phyloP scores from a whole-genome alignment of 2,797 vertebrate species.

The Phylloscopus collybita region DNA sequence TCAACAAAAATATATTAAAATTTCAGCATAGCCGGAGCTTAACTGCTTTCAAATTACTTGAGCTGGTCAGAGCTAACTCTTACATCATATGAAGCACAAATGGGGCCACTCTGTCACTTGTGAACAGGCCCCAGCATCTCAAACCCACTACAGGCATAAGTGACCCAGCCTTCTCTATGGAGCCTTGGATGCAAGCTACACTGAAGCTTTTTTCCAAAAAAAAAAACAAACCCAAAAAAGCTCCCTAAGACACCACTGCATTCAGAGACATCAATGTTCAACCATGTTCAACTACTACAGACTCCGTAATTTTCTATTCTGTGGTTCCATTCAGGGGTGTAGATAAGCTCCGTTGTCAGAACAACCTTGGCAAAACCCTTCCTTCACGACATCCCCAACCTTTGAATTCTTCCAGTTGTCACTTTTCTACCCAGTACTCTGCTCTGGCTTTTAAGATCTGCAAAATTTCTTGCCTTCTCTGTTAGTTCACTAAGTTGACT shows the following conservation, averaged over 20 bases:
- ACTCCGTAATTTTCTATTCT: background rate
- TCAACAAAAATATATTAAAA: background rate
- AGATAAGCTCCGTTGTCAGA: background rate
- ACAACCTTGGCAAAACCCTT: background rate
- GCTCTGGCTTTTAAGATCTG: background rate
- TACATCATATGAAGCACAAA: background rate
- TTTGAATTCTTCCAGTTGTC: background rate
- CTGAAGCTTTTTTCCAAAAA: background rate
- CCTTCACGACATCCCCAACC: background rate
- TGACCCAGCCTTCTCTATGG: background rate
- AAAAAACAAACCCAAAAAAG: background rate
- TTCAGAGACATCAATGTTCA: background rate
- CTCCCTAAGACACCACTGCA: background rate
- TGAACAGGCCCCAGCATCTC: background rate
- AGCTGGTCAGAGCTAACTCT: background rate
- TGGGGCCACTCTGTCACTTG: background rate
- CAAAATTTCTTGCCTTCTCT: background rate
- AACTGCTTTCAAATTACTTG: background rate
- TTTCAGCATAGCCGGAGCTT: background rate
- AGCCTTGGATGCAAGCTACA: background rate
- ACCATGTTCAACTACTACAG: background rate
- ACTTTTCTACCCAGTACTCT: background rate
- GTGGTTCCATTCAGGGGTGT: fast-evolving
- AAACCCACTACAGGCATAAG: background rate
- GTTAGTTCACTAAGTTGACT: background rate